phyloP scores from a whole-genome alignment of 1,140 invertebrate species.

The Drosophila leontia region DNA sequence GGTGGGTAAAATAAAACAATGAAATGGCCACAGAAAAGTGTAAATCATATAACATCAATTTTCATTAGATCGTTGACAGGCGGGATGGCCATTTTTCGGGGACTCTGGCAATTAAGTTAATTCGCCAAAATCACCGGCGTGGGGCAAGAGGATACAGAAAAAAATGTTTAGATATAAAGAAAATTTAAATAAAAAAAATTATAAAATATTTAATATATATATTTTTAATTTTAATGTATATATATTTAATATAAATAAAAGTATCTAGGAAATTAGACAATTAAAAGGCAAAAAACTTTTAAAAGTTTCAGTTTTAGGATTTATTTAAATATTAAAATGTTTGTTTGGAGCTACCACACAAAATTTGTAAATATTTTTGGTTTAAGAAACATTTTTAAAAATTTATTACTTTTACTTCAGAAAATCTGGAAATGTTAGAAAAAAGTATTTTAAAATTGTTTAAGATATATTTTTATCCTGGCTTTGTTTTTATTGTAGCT shows the following conservation, averaged over 20 bases:
- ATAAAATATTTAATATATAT: background rate
- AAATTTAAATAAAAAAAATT: background rate
- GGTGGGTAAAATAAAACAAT: conserved; percentile 36
- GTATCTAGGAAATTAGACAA: background rate
- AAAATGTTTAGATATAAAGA: background rate
- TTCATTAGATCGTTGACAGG: conserved; percentile 72
- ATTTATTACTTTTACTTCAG: background rate
- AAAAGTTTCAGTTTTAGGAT: background rate
- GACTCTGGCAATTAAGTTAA: conserved; percentile 61
- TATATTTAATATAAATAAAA: background rate
- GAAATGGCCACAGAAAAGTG: conserved; percentile 63
- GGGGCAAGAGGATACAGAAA: background rate
- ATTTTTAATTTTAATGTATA: background rate
- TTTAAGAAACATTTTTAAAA: background rate
- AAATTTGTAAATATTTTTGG: background rate
- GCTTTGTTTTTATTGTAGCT: background rate
- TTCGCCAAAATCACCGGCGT: conserved; percentile 49
- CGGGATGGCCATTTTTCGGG: conserved; percentile 42
- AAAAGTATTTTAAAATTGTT: too few relatives aligned
- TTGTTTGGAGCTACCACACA: too few relatives aligned
- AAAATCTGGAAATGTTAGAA: background rate
- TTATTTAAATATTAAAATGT: too few relatives aligned
- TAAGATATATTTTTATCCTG: too few relatives aligned
- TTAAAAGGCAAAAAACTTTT: background rate
- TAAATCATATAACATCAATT: conserved; percentile 82